Percentiles rank a stretch among this genome's conserved stretches.
Conservation (phyloP, 2,797 vertebrate species). For the Graptemys geographica region DNA sequence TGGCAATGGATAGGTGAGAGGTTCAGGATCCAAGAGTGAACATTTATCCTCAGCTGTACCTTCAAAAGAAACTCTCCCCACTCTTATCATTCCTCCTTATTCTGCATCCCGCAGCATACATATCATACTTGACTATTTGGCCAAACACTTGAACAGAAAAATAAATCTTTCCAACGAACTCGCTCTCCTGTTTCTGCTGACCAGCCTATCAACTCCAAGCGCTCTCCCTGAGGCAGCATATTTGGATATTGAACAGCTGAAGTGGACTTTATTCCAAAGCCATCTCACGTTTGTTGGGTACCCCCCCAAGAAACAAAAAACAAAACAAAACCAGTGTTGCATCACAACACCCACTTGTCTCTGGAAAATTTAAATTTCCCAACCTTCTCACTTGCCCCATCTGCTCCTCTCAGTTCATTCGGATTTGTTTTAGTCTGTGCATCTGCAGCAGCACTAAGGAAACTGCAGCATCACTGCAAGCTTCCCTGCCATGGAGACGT, state of each 20-base stretch:
- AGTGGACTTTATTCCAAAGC: slow-evolving; percentile 28
- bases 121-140: background rate
- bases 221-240: slow-evolving; percentile 39
- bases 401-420: slow-evolving; percentile 68
- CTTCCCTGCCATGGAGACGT: slow-evolving; percentile 23
- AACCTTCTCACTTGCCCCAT: slow-evolving; percentile 74
- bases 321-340: slow-evolving; percentile 3
- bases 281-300: slow-evolving; percentile 47
- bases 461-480: slow-evolving; percentile 69
- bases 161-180: no score
- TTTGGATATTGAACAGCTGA: slow-evolving; percentile 50
- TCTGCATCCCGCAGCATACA: background rate
- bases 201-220: slow-evolving; percentile 35
- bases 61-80: background rate
- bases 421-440: slow-evolving; percentile 69
- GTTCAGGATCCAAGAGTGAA: background rate
- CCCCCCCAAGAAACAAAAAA: background rate
- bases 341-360: slow-evolving; percentile 55
- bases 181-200: background rate
- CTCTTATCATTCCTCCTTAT: background rate
- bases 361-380: slow-evolving; percentile 67
- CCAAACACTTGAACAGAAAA: slow-evolving; percentile 45
- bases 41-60: background rate
- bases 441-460: slow-evolving; percentile 72
- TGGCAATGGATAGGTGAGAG: no score